phyloP scores from a whole-genome alignment of 2,113 vertebrate species.

The Atlantisia rogersi region DNA sequence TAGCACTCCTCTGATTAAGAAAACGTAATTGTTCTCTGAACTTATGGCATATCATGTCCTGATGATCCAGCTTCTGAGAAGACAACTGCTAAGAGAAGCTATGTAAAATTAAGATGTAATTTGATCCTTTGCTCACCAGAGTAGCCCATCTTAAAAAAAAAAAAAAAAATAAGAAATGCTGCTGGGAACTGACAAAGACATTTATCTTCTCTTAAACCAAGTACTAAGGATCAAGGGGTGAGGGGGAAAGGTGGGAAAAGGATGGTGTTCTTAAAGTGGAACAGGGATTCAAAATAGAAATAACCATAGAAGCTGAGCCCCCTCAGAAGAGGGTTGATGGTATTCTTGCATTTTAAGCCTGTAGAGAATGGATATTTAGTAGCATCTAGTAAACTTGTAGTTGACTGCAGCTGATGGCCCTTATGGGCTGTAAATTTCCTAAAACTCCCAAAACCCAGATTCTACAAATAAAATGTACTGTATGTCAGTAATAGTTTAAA shows the following conservation, averaged over 20 bases:
- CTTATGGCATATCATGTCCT: not conserved
- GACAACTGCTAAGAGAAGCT: not conserved
- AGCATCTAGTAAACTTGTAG: not conserved
- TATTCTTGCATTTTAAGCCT: not conserved
- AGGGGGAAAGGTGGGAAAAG: rapidly evolving
- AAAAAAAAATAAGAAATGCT: not conserved
- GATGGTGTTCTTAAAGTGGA: not conserved
- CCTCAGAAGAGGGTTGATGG: not conserved
- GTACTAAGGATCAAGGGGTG: not conserved
- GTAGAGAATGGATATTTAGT: not conserved
- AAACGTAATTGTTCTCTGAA: conserved; percentile 30
- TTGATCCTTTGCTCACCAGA: not conserved
- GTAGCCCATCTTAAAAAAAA: not conserved
- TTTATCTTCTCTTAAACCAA: not conserved
- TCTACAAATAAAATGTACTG: not conserved
- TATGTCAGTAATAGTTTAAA: not conserved
- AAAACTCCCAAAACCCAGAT: not conserved
- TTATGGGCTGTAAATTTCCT: not conserved
- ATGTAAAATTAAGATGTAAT: conserved; percentile 10
- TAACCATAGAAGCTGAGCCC: not conserved
- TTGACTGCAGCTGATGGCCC: not conserved
- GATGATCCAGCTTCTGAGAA: conserved; percentile 28
- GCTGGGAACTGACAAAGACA: not conserved
- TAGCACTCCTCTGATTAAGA: not conserved
- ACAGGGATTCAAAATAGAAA: not conserved